Conservation (phyloP, 1,140 invertebrate species). For the Watersipora subatra region DNA sequence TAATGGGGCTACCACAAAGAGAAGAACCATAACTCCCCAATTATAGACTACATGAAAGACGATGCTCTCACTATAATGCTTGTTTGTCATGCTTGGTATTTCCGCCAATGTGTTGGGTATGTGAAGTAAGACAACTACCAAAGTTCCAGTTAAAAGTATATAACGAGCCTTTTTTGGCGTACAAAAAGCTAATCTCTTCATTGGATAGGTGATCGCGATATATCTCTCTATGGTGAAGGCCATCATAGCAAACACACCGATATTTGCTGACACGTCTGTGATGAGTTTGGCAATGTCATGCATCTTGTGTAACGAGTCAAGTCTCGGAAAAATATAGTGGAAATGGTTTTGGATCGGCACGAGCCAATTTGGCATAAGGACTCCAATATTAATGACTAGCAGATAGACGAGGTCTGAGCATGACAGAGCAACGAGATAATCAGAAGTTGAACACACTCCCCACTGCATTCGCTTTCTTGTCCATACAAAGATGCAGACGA, state of each 20-base stretch:
- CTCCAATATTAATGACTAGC: not conserved
- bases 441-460: not conserved
- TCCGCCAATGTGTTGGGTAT: conserved; percentile 42
- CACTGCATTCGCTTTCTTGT: not conserved
- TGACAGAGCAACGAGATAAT: not conserved
- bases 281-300: conserved; percentile 47
- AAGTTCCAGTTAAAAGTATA: conserved; percentile 48
- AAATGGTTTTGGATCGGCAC: not conserved
- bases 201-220: conserved; percentile 61
- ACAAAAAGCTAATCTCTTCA: conserved; percentile 56
- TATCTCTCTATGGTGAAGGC: conserved; percentile 64
- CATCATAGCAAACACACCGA: conserved; percentile 60
- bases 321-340: not conserved
- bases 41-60: too few relatives aligned
- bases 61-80: conserved; percentile 46
- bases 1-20: conserved; percentile 55
- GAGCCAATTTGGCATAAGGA: not conserved
- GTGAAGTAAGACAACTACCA: conserved; percentile 49
- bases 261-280: conserved; percentile 52
- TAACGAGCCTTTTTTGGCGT: conserved; percentile 45
- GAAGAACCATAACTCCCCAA: conserved; percentile 48
- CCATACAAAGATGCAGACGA: not conserved
- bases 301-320: not conserved
- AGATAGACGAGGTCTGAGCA: not conserved
- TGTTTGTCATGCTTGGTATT: conserved; percentile 20